Conservation (phyloP, 2,888 invertebrate genomes). For the Clivina fossor region DNA sequence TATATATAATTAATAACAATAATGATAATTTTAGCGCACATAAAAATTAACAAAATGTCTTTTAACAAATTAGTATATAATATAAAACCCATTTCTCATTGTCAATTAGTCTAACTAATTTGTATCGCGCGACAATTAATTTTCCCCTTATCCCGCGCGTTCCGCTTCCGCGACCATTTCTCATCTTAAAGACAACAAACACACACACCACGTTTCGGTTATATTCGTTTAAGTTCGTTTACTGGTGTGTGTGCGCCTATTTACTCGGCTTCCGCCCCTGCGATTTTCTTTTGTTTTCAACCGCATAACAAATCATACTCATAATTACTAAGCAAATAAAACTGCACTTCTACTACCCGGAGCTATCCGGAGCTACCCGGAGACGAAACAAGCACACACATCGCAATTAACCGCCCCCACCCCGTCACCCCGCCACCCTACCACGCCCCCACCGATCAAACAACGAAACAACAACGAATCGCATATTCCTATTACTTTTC, state of each 20-base stretch:
- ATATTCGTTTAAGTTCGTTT: slow-evolving; percentile 19
- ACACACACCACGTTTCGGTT: no score
- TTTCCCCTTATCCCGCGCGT: slow-evolving; percentile 8
- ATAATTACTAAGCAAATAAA: slow-evolving; percentile 55
- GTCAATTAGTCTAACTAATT: slow-evolving; percentile 50
- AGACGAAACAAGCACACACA: slow-evolving; percentile 39
- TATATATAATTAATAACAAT: no score
- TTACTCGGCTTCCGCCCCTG: slow-evolving; percentile 23
- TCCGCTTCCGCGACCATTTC: no score
- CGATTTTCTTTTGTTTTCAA: slow-evolving; percentile 37
- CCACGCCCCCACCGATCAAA: no score
- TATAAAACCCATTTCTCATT: slow-evolving; percentile 48
- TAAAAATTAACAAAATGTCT: no score
- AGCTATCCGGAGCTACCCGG: not conserved
- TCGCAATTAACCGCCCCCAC: slow-evolving; percentile 40
- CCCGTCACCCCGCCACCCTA: slow-evolving; percentile 39
- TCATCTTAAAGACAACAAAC: no score
- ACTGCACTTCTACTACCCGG: slow-evolving; percentile 4
- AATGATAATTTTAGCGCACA: no score
- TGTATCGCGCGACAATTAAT: slow-evolving; percentile 32
- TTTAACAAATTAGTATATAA: not conserved
- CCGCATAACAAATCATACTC: slow-evolving; percentile 54
- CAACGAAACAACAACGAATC: no score
- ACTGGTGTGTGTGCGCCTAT: no score
- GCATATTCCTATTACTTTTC: no score